A percentile compares a stretch with the other conserved stretches of the same genome.
Conservation (phyloP, 2,888 invertebrate species). For the Lithophane leautieri region DNA sequence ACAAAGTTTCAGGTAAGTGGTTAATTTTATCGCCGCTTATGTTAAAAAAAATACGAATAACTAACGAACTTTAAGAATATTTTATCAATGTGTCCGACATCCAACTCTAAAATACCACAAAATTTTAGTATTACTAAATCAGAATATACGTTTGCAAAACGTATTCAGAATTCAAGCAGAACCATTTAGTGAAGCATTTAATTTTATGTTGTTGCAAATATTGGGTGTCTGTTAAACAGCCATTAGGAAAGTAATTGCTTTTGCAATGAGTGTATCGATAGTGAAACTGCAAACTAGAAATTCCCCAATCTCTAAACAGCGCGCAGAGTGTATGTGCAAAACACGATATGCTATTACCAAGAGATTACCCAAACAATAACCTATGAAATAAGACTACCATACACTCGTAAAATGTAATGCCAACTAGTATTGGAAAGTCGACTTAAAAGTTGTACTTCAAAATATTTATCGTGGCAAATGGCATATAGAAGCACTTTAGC, state of each 20-base stretch:
- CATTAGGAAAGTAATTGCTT: constrained; percentile 50
- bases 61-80: not conserved
- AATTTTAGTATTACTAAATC: not conserved
- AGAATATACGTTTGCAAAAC: constrained; percentile 22
- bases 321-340: constrained; percentile 59
- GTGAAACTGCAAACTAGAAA: constrained; percentile 47
- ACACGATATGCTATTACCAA: constrained; percentile 65
- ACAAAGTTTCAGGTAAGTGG: not conserved
- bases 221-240: constrained; percentile 37
- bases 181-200: constrained; percentile 34
- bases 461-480: constrained; percentile 79
- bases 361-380: constrained; percentile 74
- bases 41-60: not conserved
- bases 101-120: not conserved
- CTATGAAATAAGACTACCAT: constrained; percentile 74
- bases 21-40: not conserved
- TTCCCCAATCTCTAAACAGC: constrained; percentile 49
- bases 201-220: constrained; percentile 36
- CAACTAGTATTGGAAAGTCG: constrained; percentile 79
- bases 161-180: constrained; percentile 10
- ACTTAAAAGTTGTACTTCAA: constrained; percentile 78
- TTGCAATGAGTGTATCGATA: constrained; percentile 33
- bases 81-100: not conserved
- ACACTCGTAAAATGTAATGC: constrained; percentile 79
- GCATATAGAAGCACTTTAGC: constrained; percentile 72